Evolutionary conservation across 2,888 invertebrate genomes (phyloP).

Genomic region (Chydorus sphaericus): DNA sequence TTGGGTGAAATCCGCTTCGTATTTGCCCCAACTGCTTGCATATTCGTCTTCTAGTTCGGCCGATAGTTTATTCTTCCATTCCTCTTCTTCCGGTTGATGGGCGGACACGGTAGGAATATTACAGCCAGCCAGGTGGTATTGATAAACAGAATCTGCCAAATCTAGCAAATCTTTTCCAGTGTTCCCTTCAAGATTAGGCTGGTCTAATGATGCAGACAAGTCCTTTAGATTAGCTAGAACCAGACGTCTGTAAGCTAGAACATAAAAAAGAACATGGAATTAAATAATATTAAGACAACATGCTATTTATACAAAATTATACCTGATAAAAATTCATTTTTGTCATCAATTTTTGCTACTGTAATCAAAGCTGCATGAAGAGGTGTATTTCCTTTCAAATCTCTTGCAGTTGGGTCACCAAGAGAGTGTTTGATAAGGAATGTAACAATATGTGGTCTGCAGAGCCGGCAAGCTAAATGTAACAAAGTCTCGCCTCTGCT

Average conservation of each 20-base stretch:
- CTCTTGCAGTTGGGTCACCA: not conserved
- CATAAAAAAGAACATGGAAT: not conserved
- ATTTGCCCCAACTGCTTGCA: constrained; percentile 9
- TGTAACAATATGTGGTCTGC: not conserved
- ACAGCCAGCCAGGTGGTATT: not conserved
- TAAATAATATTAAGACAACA: not conserved
- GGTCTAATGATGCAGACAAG: not conserved
- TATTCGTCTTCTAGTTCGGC: constrained; percentile 12
- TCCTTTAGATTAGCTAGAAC: constrained; percentile 1
- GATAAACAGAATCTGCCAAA: not conserved
- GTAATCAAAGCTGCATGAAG: constrained; percentile 10
- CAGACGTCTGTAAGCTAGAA: constrained; percentile 6
- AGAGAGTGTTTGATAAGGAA: not conserved
- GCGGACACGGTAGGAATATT: not conserved
- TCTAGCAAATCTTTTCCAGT: constrained; percentile 2
- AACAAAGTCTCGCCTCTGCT: constrained; percentile 2
- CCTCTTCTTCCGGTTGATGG: constrained; percentile 1
- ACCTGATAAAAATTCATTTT: not conserved
- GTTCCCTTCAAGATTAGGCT: not conserved
- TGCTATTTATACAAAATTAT: not conserved
- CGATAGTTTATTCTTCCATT: constrained; percentile 8
- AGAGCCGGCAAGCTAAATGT: constrained; percentile 1
- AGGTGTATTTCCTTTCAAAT: constrained; percentile 6
- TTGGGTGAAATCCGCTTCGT: constrained; percentile 10
- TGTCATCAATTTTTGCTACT: not conserved